Base-by-base conservation (phyloP, 2,888 invertebrate species). In the Tridacna crocea region DNA sequence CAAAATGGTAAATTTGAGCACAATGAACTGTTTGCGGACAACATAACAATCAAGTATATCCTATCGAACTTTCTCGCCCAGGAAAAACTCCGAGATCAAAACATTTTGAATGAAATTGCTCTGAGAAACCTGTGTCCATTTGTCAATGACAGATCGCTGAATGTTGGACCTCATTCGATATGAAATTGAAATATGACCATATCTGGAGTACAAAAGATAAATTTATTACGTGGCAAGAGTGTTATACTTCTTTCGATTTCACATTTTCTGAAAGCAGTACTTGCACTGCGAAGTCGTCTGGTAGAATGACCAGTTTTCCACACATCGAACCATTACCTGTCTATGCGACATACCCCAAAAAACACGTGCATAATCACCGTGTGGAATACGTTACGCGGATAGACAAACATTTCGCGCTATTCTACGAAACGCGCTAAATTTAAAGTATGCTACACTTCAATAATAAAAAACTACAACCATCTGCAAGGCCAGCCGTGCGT, bases 121-220 rank as follows among this genome's bases (percentile, higher is more conserved):
- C 61, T 61, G 61, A 61, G 61, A 61, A 61, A 61, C 61, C 61
- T 17, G 61, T n/a, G 61, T 61, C 22, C 61, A 22, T 61, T 61
- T 61, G 61, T 61, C 61, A 61, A 61, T 61, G 61, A 61, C 61
- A 61, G 61, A 61, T 61, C 61, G 61, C 61, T 61, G 61, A 61
- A 61, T 61, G 61, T 61, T 61, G 61, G 61, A 61, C 61, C 61
- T n/a, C 61, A 61, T 61, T 61, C 61, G 24, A 13, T 61, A 36
- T 61, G 61, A 61, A 36, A 2, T 36, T 2, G 8, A 36, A 36
- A 36, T 36, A 36, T 36, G 36, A 36, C 36, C 24, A 36, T 27
- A 17, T 27, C 27, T 65, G 27, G 65, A 27, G 17, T 36, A 2
- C 26, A 65, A 13, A 27, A 27, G 15, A 1, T 22, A 1, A 13